Percentiles rank a stretch among this genome's conserved stretches.
These are phyloP conservation scores for Tetranychus urticae DNA, from an alignment of 1,140 invertebrate species.

Conservation along the genomic window DNA sequence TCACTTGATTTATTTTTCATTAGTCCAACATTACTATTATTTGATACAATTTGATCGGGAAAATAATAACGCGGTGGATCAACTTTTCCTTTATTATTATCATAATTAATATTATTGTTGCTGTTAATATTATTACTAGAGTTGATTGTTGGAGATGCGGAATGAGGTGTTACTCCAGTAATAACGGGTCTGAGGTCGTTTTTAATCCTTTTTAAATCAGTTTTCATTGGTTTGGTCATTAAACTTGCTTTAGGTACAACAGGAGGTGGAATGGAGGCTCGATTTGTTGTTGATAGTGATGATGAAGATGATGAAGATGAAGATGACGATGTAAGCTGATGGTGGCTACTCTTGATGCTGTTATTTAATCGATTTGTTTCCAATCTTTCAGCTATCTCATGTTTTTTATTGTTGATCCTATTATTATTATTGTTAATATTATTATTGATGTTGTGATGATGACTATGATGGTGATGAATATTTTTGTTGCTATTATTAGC, in stretches of 20 bases:
- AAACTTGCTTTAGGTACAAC: neutral
- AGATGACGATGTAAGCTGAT: neutral
- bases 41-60: too few relatives aligned
- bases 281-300: neutral
- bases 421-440: neutral
- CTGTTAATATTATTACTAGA: too few relatives aligned
- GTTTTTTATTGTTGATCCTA: neutral
- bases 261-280: neutral
- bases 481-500: neutral
- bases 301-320: neutral
- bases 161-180: neutral
- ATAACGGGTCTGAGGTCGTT: neutral
- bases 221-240: neutral
- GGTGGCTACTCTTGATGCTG: neutral
- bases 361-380: neutral
- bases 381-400: neutral
- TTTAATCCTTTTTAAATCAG: neutral
- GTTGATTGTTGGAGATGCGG: neutral
- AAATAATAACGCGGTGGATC: too few relatives aligned
- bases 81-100: too few relatives aligned
- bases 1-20: too few relatives aligned
- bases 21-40: too few relatives aligned
- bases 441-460: neutral
- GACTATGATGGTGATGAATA: neutral
- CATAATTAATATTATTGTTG: too few relatives aligned